Base-by-base conservation (phyloP, 2,113 vertebrate species). In the Oceanites oceanicus region DNA sequence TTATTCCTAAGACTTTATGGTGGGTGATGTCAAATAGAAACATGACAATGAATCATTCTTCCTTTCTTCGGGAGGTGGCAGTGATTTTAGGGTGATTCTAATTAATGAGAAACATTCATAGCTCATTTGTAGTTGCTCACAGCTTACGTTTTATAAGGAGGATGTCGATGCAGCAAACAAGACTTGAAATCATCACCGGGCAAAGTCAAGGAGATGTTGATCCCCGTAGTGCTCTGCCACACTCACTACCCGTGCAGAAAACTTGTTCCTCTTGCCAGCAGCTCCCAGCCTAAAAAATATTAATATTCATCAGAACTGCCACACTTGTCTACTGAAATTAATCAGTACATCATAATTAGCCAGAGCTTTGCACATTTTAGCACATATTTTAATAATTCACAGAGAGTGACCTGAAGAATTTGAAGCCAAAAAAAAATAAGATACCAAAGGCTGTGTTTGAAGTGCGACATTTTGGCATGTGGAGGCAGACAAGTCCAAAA, bases 301-400 rank as follows among this genome's bases (percentile, higher is more conserved):
- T 84, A 96, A 86, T 95, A 82, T 93, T 97, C 58, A 95, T 95
- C 87, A 93, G 58, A 96, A 89, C 42, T 65, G 88, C 92, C 59
- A 86, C 20, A 40, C 19, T 96, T 94, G 68, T 89, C 85, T 92
- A 38, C 84, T 91, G 78, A 86, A 95, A 97, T 97, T 95, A 96
- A 96, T 93, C 70, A 94, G 79, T 55, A 91, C 62, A 70, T 87
- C 72, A 90, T 94, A 97, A 97, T 95, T 96, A 97, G 73, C 81
- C 76, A 71, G 62, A 72, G 55, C 62, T 91, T 93, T 67, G 81
- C 84, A 94, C 67, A 65, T 91, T 83, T 90, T 75, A 49, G 38
- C 75, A 77, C 56, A 86, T 26, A n/a, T 97, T 86, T 94, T 90
- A 94, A 82, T 94, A 93, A 91, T 68, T 83, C 94, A 40, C 91